Evolutionary conservation across 2,888 invertebrate genomes (phyloP).

Genomic region (Lepidonotus clava): DNA sequence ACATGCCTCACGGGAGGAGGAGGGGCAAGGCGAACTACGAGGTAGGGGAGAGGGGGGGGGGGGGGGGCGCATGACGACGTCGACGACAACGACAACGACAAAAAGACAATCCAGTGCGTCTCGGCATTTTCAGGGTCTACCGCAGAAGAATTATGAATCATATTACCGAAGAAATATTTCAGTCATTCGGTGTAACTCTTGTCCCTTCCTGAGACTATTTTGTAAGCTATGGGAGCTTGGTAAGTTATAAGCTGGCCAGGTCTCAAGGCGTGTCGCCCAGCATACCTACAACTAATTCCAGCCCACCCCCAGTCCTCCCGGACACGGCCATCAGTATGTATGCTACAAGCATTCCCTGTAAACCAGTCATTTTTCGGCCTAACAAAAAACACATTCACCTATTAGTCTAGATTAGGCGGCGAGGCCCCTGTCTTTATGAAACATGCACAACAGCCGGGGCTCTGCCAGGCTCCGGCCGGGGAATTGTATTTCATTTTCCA

Average conservation of each 20-base stretch:
- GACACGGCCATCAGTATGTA: constrained; percentile 11
- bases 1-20: constrained; percentile 22
- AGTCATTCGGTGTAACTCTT: constrained; percentile 13
- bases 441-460: constrained; percentile 9
- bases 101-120: neutral
- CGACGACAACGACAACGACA: neutral
- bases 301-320: neutral
- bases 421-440: neutral
- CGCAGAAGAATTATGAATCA: constrained; percentile 1
- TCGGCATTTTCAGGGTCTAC: no score
- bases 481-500: constrained; percentile 28
- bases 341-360: constrained; percentile 32
- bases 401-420: neutral
- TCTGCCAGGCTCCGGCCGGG: neutral
- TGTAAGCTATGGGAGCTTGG: no score
- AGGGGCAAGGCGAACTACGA: neutral
- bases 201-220: no score
- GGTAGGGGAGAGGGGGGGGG: no score
- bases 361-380: neutral
- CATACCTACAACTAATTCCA: neutral
- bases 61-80: neutral
- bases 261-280: neutral
- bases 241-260: no score
- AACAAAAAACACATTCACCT: constrained; percentile 34
- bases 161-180: neutral